These are phyloP conservation scores for Hemiscyllium ocellatum DNA, from an alignment of 2,113 vertebrate species.

Conservation along the genomic window DNA sequence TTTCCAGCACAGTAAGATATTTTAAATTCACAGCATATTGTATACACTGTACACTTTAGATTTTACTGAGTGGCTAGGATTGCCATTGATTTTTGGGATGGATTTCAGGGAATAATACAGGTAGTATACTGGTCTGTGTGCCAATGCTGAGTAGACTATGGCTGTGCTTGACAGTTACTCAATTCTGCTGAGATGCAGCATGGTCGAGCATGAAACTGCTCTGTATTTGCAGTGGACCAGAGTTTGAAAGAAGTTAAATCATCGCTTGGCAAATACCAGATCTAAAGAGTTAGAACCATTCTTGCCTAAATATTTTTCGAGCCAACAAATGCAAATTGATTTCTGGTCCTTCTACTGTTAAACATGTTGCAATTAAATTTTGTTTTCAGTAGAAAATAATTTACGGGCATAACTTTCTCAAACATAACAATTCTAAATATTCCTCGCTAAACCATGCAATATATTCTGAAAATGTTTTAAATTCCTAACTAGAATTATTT, in stretches of 20 bases:
- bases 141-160: not conserved
- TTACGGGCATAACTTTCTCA: not conserved
- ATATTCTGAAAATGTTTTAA: not conserved
- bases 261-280: not conserved
- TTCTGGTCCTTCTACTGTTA: not conserved
- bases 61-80: not conserved
- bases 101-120: not conserved
- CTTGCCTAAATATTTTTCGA: not conserved
- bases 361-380: not conserved
- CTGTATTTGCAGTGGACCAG: not conserved
- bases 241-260: not conserved
- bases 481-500: not conserved
- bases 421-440: not conserved
- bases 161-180: not conserved
- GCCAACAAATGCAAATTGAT: not conserved
- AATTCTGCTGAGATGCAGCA: not conserved
- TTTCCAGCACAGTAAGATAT: not conserved
- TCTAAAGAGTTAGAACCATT: not conserved
- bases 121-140: not conserved
- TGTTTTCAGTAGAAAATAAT: not conserved
- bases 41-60: not conserved
- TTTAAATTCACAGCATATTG: not conserved
- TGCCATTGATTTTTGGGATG: not conserved
- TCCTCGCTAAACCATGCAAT: not conserved
- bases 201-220: not conserved